Evolutionary conservation across 1,140 invertebrate genomes (phyloP).

Genomic region (Mamestra configurata): DNA sequence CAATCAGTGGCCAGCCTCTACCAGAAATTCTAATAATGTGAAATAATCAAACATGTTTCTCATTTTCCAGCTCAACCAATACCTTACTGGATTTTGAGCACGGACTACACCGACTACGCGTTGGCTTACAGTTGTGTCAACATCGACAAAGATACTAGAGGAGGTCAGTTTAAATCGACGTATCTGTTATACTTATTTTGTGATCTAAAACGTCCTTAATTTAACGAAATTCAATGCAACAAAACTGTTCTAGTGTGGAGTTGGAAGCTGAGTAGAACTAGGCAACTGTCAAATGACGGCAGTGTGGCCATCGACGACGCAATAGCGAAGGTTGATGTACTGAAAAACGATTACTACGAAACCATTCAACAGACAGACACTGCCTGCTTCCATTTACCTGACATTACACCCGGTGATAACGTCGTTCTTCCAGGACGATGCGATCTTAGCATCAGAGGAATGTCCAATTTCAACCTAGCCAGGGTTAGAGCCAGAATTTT

Average conservation of each 20-base stretch:
- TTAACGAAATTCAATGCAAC: background rate
- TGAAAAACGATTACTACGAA: conserved; percentile 68
- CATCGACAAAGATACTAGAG: conserved; percentile 50
- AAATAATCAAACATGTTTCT: background rate
- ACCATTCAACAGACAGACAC: conserved; percentile 59
- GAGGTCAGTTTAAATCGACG: conserved; percentile 54
- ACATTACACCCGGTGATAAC: conserved; percentile 55
- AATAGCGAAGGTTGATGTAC: conserved; percentile 63
- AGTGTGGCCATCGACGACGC: conserved; percentile 63
- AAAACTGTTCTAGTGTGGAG: conserved; percentile 69
- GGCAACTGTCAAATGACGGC: conserved; percentile 56
- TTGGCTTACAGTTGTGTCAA: conserved; percentile 57
- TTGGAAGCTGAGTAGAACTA: conserved; percentile 77
- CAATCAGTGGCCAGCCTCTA: too few relatives aligned
- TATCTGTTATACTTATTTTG: too few relatives aligned
- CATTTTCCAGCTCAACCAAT: conserved; percentile 32
- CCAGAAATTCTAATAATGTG: too few relatives aligned
- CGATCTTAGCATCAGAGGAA: conserved; percentile 65
- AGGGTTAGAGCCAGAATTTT: conserved; percentile 59
- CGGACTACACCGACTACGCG: conserved; percentile 72
- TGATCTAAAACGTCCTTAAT: too few relatives aligned
- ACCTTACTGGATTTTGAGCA: conserved; percentile 74
- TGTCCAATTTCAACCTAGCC: conserved; percentile 62
- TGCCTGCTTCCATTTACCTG: conserved; percentile 72
- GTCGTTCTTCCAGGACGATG: conserved; percentile 70